A percentile compares a stretch with the other conserved stretches of the same genome.
Conservation (phyloP, 2,113 vertebrate species). For the Lepisosteus osseus region DNA sequence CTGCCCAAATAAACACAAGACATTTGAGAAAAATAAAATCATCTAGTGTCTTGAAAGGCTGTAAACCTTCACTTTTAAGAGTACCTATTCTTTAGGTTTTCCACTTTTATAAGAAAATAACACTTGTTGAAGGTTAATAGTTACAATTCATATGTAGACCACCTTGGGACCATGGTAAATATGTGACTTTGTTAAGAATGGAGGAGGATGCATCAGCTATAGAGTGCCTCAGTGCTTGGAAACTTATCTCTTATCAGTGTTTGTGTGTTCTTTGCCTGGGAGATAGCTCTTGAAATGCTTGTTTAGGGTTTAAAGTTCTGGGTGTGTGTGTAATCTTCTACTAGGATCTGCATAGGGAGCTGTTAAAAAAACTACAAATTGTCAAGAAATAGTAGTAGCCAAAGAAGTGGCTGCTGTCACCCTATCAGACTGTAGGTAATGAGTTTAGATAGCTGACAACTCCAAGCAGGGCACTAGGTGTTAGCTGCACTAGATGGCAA, state of each 20-base stretch:
- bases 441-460: background rate
- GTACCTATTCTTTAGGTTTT: too few relatives aligned
- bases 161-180: too few relatives aligned
- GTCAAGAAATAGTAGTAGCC: background rate
- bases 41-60: too few relatives aligned
- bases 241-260: constrained; percentile 1
- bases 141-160: too few relatives aligned
- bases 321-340: background rate
- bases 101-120: too few relatives aligned
- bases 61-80: too few relatives aligned
- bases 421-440: background rate
- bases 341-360: background rate
- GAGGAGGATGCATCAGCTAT: background rate
- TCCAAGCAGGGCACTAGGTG: too few relatives aligned
- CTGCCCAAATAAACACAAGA: too few relatives aligned
- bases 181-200: background rate
- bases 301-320: constrained; percentile 14
- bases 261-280: background rate
- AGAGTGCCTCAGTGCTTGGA: background rate
- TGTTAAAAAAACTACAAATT: background rate
- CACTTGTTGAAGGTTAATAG: too few relatives aligned
- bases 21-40: too few relatives aligned
- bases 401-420: background rate
- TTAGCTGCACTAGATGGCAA: too few relatives aligned
- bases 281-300: background rate